Base-by-base conservation (phyloP, 2,888 invertebrate species). In the Eudasyphora cyanicolor region DNA sequence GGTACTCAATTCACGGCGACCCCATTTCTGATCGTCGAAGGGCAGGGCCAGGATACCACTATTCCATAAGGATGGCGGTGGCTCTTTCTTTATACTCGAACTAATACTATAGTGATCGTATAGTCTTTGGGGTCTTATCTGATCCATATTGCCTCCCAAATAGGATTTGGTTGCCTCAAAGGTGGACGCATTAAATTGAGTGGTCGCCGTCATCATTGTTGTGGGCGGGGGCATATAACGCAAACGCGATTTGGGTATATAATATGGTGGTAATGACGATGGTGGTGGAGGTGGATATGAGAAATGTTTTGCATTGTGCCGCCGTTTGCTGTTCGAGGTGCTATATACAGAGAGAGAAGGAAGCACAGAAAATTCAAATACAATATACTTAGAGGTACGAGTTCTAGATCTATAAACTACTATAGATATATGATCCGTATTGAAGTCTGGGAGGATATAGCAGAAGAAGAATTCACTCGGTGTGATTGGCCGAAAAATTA, bases 21-120 rank as follows among this genome's bases (percentile, higher is more conserved):
- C 97, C 89, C 97, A 95, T 92, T 97, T 97, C 94, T 97, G 97
- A 94, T 98, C 97, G 90, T 97, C 97, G 93, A 98, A 98, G 87
- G 97, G 97, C 90, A 97, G 94, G 87, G 97, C 97, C 92, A 97
- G 95, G 89, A 97, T 95, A 24, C 67, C 67, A 85, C 97, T 97
- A 94, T 97, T 97, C 96, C 97, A 96, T 88, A 97, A 94, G 87
- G 96, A 95, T 79, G 96, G 96, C 79, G 96, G 96, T 94, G 88
- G 73, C 64, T 73, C 64, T 14, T 79, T 86, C 35, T 87, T 88
- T 27, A 87, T 86, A 21, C 87, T 86, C 10, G 88, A 84, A 85
- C 88, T 89, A 77, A 78, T 75, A 24, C 85, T 85, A 38, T 82
- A 83, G 12, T 86, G 86, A 80, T 87, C 87, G 73, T 86, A 85